These are phyloP conservation scores for Hyaena hyaena DNA, from an alignment of 2,113 vertebrate species.

Conservation along the genomic window DNA sequence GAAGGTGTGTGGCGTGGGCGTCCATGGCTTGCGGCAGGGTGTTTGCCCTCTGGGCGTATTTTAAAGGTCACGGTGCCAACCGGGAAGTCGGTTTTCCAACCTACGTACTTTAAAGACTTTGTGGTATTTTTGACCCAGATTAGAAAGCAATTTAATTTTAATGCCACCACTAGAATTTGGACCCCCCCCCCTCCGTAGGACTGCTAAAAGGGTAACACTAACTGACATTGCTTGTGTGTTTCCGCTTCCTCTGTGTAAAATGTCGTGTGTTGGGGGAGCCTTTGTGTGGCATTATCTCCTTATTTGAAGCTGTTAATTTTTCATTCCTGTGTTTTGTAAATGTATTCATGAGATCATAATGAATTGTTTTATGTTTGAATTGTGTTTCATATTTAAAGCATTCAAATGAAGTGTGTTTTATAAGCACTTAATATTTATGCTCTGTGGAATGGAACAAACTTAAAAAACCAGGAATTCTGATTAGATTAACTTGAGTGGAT, in stretches of 20 bases:
- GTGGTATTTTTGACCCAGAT: background rate
- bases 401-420: slow-evolving; percentile 55
- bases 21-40: accelerated
- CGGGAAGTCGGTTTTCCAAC: background rate
- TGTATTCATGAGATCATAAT: background rate
- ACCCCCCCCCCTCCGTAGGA: background rate
- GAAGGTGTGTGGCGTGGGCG: accelerated
- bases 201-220: background rate
- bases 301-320: background rate
- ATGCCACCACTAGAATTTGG: background rate
- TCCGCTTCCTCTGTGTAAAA: background rate
- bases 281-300: background rate
- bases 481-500: background rate
- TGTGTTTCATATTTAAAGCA: slow-evolving; percentile 52
- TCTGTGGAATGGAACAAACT: background rate
- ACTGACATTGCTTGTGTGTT: too few relatives aligned
- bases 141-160: background rate
- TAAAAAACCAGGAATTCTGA: slow-evolving; percentile 9
- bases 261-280: background rate
- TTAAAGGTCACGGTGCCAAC: background rate
- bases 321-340: slow-evolving; percentile 12
- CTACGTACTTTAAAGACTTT: background rate
- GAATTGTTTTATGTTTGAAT: background rate
- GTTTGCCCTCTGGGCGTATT: background rate
- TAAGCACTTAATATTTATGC: slow-evolving; percentile 28